Conservation (phyloP, 2,113 vertebrate species). For the Daphoenositta chrysoptera region DNA sequence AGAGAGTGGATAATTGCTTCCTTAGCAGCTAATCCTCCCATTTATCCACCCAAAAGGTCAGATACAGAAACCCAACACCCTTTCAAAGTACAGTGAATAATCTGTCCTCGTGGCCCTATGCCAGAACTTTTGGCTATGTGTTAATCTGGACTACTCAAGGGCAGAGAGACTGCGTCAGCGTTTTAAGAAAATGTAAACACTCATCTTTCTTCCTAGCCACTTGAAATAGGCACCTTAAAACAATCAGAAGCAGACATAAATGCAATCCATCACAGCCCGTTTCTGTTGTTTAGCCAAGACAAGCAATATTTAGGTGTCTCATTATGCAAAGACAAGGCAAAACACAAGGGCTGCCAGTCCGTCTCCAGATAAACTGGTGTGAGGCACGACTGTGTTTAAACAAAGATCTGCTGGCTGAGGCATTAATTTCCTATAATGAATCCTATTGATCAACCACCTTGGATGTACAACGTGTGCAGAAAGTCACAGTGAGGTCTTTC, state of each 20-base stretch:
- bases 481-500: background rate
- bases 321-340: constrained; percentile 7
- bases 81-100: constrained; percentile 51
- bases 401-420: background rate
- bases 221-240: constrained; percentile 11
- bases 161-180: background rate
- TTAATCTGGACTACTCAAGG: background rate
- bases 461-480: accelerated
- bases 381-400: background rate
- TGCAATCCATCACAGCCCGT: background rate
- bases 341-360: background rate
- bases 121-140: background rate
- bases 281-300: background rate
- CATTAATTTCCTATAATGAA: background rate
- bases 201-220: constrained; percentile 7
- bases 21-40: constrained; percentile 63
- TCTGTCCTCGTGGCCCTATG: background rate
- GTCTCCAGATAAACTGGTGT: background rate
- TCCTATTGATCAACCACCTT: background rate
- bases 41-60: constrained; percentile 63
- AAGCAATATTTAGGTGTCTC: background rate
- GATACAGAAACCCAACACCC: constrained; percentile 43
- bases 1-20: constrained; percentile 65
- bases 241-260: background rate
- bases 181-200: constrained; percentile 34